Evolutionary conservation across 1,140 invertebrate genomes (phyloP), one percentile per base, ranked within the genome.

Genomic region (Condylostylus longicornis): DNA sequence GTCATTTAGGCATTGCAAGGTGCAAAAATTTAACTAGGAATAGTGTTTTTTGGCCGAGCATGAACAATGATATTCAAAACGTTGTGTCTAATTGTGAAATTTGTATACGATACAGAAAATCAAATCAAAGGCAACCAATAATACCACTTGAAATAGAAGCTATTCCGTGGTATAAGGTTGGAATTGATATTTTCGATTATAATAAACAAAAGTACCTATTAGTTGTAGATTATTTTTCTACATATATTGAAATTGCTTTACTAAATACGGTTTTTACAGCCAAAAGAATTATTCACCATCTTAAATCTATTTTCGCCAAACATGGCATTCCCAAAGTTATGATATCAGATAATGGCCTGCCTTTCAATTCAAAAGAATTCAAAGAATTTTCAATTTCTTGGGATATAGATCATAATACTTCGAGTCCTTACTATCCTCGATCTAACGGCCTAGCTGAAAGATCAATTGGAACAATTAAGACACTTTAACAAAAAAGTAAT

Each of bases 1-100:
- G 49, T 13, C 66, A 71, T 48, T 22, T 65, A 35, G 66, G 67
- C 1, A 49, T 58, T 37, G 58, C 58, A 31, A 61, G 61, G 43
- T 54, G 47, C 33, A 53, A 54, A 41, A 33, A 38, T 18, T 41
- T 47, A 37, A 59, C 64, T 17, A 47, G 53, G 40, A 48, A 63
- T 37, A 38, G 50, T 27, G 43, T 68, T 25, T 67, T 50, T 43
- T 67, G 62, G 61, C 60, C 61, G 13, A 52, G 48, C 21, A 63
- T 68, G 41, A 46, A 46, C 27, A 54, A 54, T 31, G 50, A 69
- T 31, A 64, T 69, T 22, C 50, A 56, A 51, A 45, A 62, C 31
- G 42, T 53, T n/a, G 46, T 68, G 13, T 35, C 38, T 17, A 53
- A 51, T 38, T 68, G 65, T 52, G 30, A 38, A 32, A 34, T 30